Base-by-base conservation (phyloP, 2,888 invertebrate species). In the Anoncus sp. region DNA sequence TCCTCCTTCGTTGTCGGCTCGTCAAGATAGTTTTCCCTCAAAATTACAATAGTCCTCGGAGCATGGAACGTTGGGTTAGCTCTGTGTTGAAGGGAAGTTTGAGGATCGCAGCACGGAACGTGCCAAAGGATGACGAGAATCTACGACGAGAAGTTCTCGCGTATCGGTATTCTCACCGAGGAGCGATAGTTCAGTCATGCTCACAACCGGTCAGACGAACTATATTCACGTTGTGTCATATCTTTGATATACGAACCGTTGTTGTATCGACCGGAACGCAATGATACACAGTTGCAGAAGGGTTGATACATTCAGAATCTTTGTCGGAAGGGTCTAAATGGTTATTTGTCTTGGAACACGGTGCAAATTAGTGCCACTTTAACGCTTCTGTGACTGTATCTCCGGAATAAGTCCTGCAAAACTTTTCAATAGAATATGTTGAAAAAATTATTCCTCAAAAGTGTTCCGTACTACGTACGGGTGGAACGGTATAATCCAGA, bases 401-500 rank as follows among this genome's bases (percentile, higher is more conserved):
- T n/a, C n/a, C n/a, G n/a, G n/a, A n/a, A n/a, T n/a, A n/a, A n/a
- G n/a, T n/a, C n/a, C n/a, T n/a, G n/a, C n/a, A n/a, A n/a, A n/a
- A n/a, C n/a, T 31, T 31, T 31, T 31, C 3, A 31, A 31, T 31
- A 3, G 4, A 7, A 31, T 31, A 31, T 31, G 31, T 7, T 31
- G 7, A 31, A 31, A 31, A 3, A 7, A 5, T 7, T 31, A 31
- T 7, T 31, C 7, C 31, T 31, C 7, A 3, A 7, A 5, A 3
- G 31, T 31, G 3, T 31, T 31, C 31, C 45, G 27, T 47, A 9
- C 12, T 47, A 35, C 18, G n/a, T 10, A 43, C 38, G 22, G 49
- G 60, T 45, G 47, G 22, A 49, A 55, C 40, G 18, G 38, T 40
- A 51, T 65, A 31, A 62, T 65, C 65, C 38, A 22, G 49, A 22